Conservation (phyloP, 2,113 vertebrate species). For the Erinaceus europaeus region DNA sequence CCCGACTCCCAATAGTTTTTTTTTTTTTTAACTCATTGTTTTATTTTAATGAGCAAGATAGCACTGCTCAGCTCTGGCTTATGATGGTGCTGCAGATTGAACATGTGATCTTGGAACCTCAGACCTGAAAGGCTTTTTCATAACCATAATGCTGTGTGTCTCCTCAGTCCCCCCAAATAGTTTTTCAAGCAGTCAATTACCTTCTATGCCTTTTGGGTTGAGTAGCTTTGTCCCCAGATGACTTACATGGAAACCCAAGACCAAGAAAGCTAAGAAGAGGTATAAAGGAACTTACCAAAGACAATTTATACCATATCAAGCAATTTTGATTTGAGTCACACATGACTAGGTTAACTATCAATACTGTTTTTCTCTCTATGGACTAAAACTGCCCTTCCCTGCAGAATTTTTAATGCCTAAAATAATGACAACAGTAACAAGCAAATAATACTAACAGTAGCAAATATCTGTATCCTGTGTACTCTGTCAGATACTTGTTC, state of each 20-base stretch:
- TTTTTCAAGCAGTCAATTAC: slow-evolving; percentile 30
- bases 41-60: too few relatives aligned
- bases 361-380: background rate
- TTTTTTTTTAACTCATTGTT: too few relatives aligned
- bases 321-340: background rate
- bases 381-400: background rate
- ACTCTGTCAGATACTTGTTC: background rate
- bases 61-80: too few relatives aligned
- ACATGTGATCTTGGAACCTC: too few relatives aligned
- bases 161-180: too few relatives aligned
- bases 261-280: background rate
- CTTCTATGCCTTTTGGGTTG: background rate
- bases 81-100: too few relatives aligned
- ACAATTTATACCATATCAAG: background rate
- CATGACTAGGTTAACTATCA: background rate
- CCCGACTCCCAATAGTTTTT: too few relatives aligned
- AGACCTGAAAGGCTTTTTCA: too few relatives aligned
- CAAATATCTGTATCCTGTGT: background rate
- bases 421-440: background rate
- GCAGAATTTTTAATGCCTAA: slow-evolving; percentile 1
- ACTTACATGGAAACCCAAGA: background rate
- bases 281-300: background rate
- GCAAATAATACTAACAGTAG: background rate
- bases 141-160: too few relatives aligned
- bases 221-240: slow-evolving; percentile 34